Percentiles rank a stretch among this genome's conserved stretches.
phyloP scores from a whole-genome alignment of 2,113 vertebrate species.

The Ammodytes marinus region DNA sequence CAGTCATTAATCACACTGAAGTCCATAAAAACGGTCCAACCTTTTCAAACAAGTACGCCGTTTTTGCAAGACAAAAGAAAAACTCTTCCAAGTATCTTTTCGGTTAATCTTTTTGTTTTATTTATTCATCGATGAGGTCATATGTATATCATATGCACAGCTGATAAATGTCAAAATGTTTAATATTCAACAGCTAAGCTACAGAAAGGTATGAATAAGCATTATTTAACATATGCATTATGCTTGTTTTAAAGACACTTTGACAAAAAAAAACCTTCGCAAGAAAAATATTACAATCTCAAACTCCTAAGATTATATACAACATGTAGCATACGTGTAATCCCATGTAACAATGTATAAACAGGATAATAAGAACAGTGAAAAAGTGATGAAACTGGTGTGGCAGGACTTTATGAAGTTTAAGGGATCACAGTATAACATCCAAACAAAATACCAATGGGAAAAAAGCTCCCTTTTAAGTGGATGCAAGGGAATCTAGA shows the following conservation, averaged over 20 bases:
- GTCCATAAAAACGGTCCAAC: background rate
- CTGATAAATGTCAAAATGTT: slow-evolving; percentile 17
- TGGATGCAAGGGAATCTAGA: background rate
- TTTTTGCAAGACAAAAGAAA: background rate
- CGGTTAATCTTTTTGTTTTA: slow-evolving; percentile 61
- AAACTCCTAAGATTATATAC: slow-evolving; percentile 58
- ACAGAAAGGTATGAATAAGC: slow-evolving; percentile 7
- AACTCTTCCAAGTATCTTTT: background rate
- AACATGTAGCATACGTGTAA: slow-evolving; percentile 22
- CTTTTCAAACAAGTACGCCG: too few relatives aligned
- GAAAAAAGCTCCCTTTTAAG: background rate
- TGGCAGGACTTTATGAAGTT: background rate
- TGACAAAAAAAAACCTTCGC: slow-evolving; percentile 20
- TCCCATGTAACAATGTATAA: slow-evolving; percentile 54
- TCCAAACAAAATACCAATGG: background rate
- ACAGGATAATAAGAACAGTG: background rate
- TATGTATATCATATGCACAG: slow-evolving; percentile 55
- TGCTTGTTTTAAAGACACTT: slow-evolving; percentile 29
- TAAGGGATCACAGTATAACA: background rate
- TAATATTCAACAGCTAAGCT: slow-evolving; percentile 37
- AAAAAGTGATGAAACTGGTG: background rate
- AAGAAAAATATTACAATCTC: slow-evolving; percentile 38
- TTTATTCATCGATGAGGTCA: slow-evolving; percentile 32
- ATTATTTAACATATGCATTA: background rate
- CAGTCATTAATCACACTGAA: background rate